Base-by-base conservation (phyloP, 2,797 vertebrate genomes). In the Microctenopoma lineatum region DNA sequence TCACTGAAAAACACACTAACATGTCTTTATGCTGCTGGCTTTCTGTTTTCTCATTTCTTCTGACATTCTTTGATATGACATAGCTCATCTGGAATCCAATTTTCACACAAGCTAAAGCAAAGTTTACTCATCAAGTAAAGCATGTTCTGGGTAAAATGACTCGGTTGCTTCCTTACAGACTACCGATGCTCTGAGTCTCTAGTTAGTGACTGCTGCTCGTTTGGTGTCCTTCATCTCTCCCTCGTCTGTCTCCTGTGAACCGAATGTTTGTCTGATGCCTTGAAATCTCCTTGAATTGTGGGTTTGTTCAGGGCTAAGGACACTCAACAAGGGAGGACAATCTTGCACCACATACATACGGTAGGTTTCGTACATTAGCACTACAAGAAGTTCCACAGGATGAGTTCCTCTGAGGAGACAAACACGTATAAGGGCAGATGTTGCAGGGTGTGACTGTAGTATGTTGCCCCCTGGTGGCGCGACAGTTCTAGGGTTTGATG, bases 401-500 rank as follows among this genome's bases (percentile, higher is more conserved):
- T 51, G 52, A 51, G 78, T 21, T 21, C 21, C 21, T 21, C 21
- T 36, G 39, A 53, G 59, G 65, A 26, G 32, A 66, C 54, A 74
- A 45, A 70, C 18, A 13, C 78, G 71, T 84, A 89, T 83, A 75
- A 88, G 89, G 83, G 85, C 86, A 77, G 86, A 83, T 81, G 81
- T 89, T 39, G 78, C 12, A 79, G 90, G 90, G 64, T 62, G 54
- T 10, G 36, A 66, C 74, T 84, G 89, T 76, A 79, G 71, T 63
- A 81, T 89, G 92, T 74, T 71, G 82, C 87, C 92, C 85, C 89
- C 92, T 69, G 58, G 66, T 62, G 70, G 42, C 45, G 44, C 70
- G 42, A 74, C 27, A 4, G 62, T 61, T 51, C 48, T 46, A 56
- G 66, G 71, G 34, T 75, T 45, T 41, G 58, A 65, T 74, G 85